A percentile compares a stretch with the other conserved stretches of the same genome.
Conservation (phyloP, 2,113 vertebrate species). For the Labeo rohita region DNA sequence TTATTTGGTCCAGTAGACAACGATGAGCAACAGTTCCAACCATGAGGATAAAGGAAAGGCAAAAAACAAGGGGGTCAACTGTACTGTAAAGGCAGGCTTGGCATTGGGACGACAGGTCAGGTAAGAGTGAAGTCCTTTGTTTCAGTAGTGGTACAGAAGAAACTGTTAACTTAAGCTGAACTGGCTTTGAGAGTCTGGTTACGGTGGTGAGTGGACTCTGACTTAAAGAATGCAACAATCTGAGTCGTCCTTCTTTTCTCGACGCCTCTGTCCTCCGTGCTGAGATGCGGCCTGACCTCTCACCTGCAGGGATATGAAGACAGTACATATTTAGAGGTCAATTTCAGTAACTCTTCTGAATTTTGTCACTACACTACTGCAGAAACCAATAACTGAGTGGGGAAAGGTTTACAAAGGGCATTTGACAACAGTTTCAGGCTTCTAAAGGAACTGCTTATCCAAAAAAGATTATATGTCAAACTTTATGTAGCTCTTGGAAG, state of each 20-base stretch:
- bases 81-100: conserved; percentile 36
- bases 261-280: conserved; percentile 67
- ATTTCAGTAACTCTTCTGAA: neutral
- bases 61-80: conserved; percentile 1
- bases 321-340: neutral
- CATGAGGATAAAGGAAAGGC: neutral
- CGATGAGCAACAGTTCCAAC: neutral
- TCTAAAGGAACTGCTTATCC: too few relatives aligned
- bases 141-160: conserved; percentile 28
- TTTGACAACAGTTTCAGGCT: neutral
- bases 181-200: conserved; percentile 29
- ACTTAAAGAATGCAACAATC: conserved; percentile 81
- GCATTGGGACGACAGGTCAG: neutral
- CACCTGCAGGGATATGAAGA: conserved; percentile 68
- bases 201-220: neutral
- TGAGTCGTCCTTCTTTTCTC: conserved; percentile 74
- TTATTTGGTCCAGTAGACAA: conserved; percentile 35
- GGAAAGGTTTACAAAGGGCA: neutral
- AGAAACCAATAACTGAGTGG: neutral
- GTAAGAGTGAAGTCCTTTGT: conserved; percentile 9
- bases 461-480: too few relatives aligned
- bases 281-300: conserved; percentile 73
- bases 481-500: too few relatives aligned
- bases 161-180: conserved; percentile 15
- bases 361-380: neutral